Conservation (phyloP, 2,113 vertebrate genomes). For the Nyctibius bracteatus region DNA sequence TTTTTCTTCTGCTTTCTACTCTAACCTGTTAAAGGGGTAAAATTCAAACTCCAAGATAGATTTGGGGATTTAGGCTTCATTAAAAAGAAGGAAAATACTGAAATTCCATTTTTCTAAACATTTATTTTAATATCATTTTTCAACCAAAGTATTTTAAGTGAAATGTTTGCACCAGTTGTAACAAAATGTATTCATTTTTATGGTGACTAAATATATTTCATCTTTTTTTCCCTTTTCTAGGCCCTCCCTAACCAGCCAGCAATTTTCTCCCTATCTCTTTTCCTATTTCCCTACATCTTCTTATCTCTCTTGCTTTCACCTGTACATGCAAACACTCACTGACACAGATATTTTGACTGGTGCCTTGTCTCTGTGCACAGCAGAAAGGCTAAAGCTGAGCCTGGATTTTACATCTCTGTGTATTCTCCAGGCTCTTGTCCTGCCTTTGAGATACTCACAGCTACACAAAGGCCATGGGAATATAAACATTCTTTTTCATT, state of each 20-base stretch:
- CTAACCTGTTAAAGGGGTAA: neutral
- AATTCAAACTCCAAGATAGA: neutral
- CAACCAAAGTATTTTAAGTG: neutral
- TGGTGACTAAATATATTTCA: neutral
- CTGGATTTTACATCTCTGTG: neutral
- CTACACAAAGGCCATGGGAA: neutral
- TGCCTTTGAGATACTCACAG: neutral
- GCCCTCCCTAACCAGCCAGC: neutral
- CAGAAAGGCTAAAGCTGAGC: neutral
- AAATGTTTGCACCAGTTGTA: neutral
- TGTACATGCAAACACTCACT: neutral
- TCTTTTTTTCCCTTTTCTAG: neutral
- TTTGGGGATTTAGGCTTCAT: neutral
- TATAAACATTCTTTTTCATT: neutral
- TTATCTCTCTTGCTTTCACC: neutral
- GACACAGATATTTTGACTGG: neutral
- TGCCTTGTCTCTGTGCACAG: neutral
- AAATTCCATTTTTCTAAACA: neutral
- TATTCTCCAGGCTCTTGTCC: neutral
- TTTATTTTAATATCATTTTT: neutral
- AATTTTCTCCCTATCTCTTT: neutral
- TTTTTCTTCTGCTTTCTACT: neutral
- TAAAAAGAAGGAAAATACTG: neutral
- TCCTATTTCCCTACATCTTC: neutral
- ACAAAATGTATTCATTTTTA: neutral